Base-by-base conservation (phyloP, 2,113 vertebrate genomes). In the Leptobrachium ailaonicum region DNA sequence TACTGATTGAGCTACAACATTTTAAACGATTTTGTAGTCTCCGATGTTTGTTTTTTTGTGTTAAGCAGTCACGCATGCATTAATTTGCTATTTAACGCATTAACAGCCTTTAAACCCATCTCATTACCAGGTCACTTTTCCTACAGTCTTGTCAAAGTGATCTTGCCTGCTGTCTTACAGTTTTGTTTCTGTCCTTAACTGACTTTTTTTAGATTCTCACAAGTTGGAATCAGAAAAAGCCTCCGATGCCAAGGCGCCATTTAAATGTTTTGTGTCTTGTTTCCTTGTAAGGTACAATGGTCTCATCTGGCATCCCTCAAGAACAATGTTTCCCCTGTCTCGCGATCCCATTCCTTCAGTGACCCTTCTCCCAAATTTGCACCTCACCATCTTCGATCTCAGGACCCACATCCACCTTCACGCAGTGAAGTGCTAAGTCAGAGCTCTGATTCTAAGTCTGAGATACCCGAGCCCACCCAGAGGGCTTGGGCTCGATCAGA, bases 251-350 rank as follows among this genome's bases (percentile, higher is more conserved):
- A 89, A 88, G 91, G 91, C 88, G 82, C 71, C 90, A 90, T 92
- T 93, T 94, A 90, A 91, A 91, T 92, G 86, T 94, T 89, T 90
- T 93, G 91, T 92, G 93, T 95, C 93, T 95, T 94, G 92, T 95
- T 93, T 92, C 91, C 92, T 91, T 75, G 91, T 90, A 98, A 98
- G 96, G 96, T 97, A 88, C 95, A 96, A 93, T 97, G 95, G 90
- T 96, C 95, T 87, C 95, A 97, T 88, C 94, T 95, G 93, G 95
- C 96, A 89, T 95, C 95, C 91, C 90, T 97, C 94, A 98, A 96
- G 94, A 96, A 92, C 93, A 96, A 91, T 92, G 90, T 95, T 90
- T 94, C 83, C 93, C 89, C 89, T 86, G 93, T 95, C 89, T 95
- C 89, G 84, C 93, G 92, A 88, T 95, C 95, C 80, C 95, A 95